Evolutionary conservation across 2,113 vertebrate genomes (phyloP).

Genomic region (Dromas ardeola): DNA sequence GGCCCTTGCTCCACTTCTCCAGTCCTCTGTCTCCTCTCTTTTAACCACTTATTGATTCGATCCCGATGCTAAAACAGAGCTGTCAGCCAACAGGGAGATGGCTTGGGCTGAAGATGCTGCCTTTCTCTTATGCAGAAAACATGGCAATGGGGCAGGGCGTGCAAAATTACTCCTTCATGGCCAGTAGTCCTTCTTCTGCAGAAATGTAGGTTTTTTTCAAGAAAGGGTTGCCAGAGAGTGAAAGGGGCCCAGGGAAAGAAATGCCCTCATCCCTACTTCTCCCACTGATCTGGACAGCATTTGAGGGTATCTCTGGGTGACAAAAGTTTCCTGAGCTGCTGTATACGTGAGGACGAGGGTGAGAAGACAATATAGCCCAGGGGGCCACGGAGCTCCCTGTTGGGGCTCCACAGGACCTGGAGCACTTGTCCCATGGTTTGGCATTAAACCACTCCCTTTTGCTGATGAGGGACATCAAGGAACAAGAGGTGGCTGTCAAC

Average conservation of each 20-base stretch:
- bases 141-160: not conserved
- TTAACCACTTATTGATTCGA: not conserved
- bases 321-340: not conserved
- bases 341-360: not conserved
- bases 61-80: not conserved
- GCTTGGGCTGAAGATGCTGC: not conserved
- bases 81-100: not conserved
- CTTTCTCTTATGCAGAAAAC: not conserved
- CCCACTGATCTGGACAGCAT: fast-evolving
- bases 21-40: not conserved
- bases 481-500: not conserved
- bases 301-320: not conserved
- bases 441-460: not conserved
- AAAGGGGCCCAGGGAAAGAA: not conserved
- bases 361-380: not conserved
- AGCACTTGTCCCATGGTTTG: not conserved
- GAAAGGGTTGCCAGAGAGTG: not conserved
- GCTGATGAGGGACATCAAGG: not conserved
- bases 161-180: not conserved
- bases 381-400: not conserved
- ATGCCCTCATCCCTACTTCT: not conserved
- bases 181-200: not conserved
- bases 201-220: fast-evolving
- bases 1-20: not conserved
- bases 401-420: not conserved